Base-by-base conservation (phyloP, 2,797 vertebrate species). In the Karalla daura region DNA sequence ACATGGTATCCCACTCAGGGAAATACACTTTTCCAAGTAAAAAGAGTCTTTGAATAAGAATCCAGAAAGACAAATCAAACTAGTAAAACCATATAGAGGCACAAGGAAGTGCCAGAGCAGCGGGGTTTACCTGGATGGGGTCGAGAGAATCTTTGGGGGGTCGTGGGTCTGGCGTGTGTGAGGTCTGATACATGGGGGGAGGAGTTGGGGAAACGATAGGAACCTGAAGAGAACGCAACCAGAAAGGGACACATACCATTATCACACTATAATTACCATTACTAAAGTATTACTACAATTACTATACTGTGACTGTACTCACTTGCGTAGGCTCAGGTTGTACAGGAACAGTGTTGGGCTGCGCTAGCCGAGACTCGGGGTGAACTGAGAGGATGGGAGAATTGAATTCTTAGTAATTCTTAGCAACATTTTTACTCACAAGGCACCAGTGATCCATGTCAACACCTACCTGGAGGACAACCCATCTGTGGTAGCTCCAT, bases 291-390 rank as follows among this genome's bases (percentile, higher is more conserved):
- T 5, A 7, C 10, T 28, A 17, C 33, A 52, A 5, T 5, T 0
- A 5, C 7, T 23, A 2, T 14, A 25, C 12, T 15, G 20, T 15
- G 10, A 52, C 32, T n/a, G n/a, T 10, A 86, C 91, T 89, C 86
- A 99, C 97, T 94, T 97, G 97, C 40, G 96, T 93, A 45, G 95
- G 94, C 94, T 98, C 97, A 85, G 96, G 88, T 76, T 95, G 96
- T 83, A 96, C 94, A 87, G 96, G 87, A 94, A 96, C 95, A 85
- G 91, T 87, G 86, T 82, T 95, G 82, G 96, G 91, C 64, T 97
- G 97, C 37, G 95, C 86, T 77, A 97, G 93, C 88, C 95, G 94
- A 58, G 96, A 93, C 73, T 98, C 96, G 68, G 95, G 91, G 86
- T 96, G 96, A 94, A 95, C 96, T 97, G 78, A 62, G 55, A 44